Evolutionary conservation across 2,888 invertebrate species (phyloP), one percentile per base, ranked within the genome.

Genomic region (Mesorhabditis belari): DNA sequence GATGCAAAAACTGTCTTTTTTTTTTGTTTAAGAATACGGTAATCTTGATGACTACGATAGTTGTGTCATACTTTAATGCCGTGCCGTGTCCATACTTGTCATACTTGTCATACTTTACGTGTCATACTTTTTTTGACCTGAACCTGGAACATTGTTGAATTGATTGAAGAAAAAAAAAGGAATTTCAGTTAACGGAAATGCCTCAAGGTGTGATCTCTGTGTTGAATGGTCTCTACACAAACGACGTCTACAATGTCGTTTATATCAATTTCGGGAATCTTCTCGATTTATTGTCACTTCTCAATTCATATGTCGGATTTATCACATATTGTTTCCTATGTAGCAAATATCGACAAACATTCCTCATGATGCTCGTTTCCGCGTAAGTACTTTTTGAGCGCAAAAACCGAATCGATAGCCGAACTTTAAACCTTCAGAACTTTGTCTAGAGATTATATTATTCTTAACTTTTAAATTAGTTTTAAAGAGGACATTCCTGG

Each of bases 171-270:
- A 88, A 54, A 84, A 35, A 35, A 35, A 17, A n/a, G 12, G 12
- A 89, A 62, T 89, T 89, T 81, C 84, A 89, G 54, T 76, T 88
- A 6, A 89, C 89, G 74, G 89, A 89, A 81, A 84, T 87, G 54
- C 89, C 89, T 3, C 74, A 74, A 62, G 74, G 73, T 2, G 51
- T 67, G 17, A 57, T 69, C 6, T 61, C 66, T 0, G 62, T 66
- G 1, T 51, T 65, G 50, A 66, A 64, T 26, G 66, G 66, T 49
- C 53, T 61, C 23, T 61, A 61, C 57, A 61, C 61, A 2, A 61
- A 61, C 12, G 61, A 61, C 29, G 61, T 61, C 17, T 61, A 61
- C 57, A 57, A 61, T 23, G 55, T 63, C 49, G 49, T 64, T 23
- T 64, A 60, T 54, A 49, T 25, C 53, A 57, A 25, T 19, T 63